Evolutionary conservation across 1,140 invertebrate species (phyloP).

Genomic region (Lethocerus indicus): DNA sequence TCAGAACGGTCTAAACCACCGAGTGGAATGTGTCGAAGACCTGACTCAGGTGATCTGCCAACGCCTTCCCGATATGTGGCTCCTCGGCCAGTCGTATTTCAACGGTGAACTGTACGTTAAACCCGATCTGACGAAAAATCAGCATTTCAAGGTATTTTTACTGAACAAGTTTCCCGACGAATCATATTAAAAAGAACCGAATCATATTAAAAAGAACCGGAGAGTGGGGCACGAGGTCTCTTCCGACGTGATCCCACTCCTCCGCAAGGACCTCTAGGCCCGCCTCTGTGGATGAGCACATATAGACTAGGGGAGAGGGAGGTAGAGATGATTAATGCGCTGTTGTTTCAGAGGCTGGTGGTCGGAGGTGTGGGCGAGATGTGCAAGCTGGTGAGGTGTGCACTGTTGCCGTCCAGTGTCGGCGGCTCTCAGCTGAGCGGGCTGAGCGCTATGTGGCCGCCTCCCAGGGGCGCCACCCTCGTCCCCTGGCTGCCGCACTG

Average conservation of each 20-base stretch:
- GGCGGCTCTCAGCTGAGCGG: too few species aligned
- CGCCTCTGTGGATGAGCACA: too few species aligned
- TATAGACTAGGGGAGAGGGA: too few species aligned
- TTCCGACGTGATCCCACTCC: too few species aligned
- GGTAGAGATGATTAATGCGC: too few species aligned
- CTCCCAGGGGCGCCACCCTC: too few species aligned
- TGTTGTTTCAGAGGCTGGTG: conserved; percentile 29
- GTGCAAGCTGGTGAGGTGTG: conserved; percentile 41
- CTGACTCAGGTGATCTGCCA: conserved; percentile 47
- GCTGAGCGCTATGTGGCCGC: too few species aligned
- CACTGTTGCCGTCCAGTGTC: conserved; percentile 40
- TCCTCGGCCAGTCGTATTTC: conserved; percentile 78
- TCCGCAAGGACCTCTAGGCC: too few species aligned
- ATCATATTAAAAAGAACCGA: too few species aligned
- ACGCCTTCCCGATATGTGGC: conserved; percentile 71
- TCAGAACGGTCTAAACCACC: conserved; percentile 16
- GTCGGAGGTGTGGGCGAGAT: conserved; percentile 44
- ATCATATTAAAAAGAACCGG: too few species aligned
- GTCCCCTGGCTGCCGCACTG: conserved; percentile 63
- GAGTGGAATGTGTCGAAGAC: conserved; percentile 55
- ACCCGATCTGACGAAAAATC: conserved; percentile 47
- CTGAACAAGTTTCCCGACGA: too few species aligned
- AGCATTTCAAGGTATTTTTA: conserved; percentile 55
- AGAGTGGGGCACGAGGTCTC: too few species aligned
- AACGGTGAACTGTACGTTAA: conserved; percentile 59